These are phyloP conservation scores for Jacana jacana DNA, from an alignment of 2,113 vertebrate genomes.

Conservation along the genomic window DNA sequence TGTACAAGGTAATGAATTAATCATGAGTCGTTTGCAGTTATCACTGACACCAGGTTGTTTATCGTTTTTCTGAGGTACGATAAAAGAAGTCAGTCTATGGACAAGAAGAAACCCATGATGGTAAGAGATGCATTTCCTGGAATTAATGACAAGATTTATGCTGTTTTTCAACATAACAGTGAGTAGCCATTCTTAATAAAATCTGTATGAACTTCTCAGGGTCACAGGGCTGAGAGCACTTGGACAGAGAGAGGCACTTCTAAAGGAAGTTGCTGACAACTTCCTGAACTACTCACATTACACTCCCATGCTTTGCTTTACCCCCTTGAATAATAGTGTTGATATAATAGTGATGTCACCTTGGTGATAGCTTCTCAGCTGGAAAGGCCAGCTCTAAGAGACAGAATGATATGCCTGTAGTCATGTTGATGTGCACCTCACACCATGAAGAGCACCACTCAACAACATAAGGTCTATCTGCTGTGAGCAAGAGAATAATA, in stretches of 20 bases:
- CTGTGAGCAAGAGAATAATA: neutral
- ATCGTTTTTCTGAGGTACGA: slow-evolving; percentile 65
- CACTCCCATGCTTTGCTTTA: neutral
- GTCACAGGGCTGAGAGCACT: neutral
- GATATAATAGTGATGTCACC: too few species aligned
- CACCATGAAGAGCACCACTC: neutral
- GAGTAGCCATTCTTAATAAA: neutral
- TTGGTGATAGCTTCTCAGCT: neutral
- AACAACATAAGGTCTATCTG: neutral
- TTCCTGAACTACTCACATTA: neutral
- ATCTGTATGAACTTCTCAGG: neutral
- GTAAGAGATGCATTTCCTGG: slow-evolving; percentile 75
- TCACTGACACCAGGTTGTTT: neutral
- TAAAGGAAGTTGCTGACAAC: neutral
- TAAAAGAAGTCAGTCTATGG: slow-evolving; percentile 65
- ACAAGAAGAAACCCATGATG: slow-evolving; percentile 61
- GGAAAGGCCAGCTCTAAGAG: neutral
- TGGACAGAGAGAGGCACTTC: neutral
- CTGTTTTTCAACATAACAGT: slow-evolving; percentile 74
- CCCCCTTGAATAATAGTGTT: neutral
- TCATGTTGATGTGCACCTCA: neutral
- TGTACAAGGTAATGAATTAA: neutral
- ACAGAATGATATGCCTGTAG: neutral
- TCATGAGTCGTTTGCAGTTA: neutral
- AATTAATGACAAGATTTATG: slow-evolving; percentile 77